Percentiles rank a stretch among this genome's conserved stretches.
These are phyloP conservation scores for Sturmia bella DNA, from an alignment of 2,888 invertebrate genomes.

Conservation along the genomic window DNA sequence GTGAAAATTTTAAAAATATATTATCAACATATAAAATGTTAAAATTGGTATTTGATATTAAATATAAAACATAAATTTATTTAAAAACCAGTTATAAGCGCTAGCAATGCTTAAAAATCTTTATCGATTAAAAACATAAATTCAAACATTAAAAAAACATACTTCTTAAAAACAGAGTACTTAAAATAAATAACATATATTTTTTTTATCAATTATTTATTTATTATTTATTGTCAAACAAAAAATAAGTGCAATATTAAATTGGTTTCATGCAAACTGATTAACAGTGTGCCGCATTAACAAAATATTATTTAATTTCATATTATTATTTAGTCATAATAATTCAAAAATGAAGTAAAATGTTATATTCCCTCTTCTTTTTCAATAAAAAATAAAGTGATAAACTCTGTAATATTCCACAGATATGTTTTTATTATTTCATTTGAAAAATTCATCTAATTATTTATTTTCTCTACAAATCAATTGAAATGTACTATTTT, in stretches of 20 bases:
- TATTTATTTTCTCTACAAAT: too few relatives aligned
- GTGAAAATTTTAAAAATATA: slow-evolving; percentile 57
- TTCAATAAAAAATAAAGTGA: too few relatives aligned
- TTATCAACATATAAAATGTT: slow-evolving; percentile 53
- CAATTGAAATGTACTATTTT: too few relatives aligned
- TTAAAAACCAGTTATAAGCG: slow-evolving; percentile 66
- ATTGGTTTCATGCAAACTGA: slow-evolving; percentile 64
- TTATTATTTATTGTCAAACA: slow-evolving; percentile 14
- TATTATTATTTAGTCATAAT: neutral
- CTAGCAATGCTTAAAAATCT: slow-evolving; percentile 64
- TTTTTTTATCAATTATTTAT: slow-evolving; percentile 23
- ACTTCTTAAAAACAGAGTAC: slow-evolving; percentile 19
- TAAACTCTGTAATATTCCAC: too few relatives aligned
- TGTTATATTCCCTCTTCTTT: too few relatives aligned
- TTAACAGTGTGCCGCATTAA: slow-evolving; percentile 50
- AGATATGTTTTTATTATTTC: too few relatives aligned
- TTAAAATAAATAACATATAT: slow-evolving; percentile 34
- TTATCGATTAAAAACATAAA: slow-evolving; percentile 37
- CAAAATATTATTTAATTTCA: neutral
- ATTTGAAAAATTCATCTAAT: too few relatives aligned
- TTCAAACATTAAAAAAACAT: neutral
- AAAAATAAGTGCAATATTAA: slow-evolving; percentile 56
- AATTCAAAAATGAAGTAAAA: neutral
- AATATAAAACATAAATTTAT: slow-evolving; percentile 43
- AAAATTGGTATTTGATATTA: slow-evolving; percentile 58